Percentiles rank a stretch among this genome's conserved stretches.
Conservation (phyloP, 2,888 invertebrate species). For the Ophion ellenae region DNA sequence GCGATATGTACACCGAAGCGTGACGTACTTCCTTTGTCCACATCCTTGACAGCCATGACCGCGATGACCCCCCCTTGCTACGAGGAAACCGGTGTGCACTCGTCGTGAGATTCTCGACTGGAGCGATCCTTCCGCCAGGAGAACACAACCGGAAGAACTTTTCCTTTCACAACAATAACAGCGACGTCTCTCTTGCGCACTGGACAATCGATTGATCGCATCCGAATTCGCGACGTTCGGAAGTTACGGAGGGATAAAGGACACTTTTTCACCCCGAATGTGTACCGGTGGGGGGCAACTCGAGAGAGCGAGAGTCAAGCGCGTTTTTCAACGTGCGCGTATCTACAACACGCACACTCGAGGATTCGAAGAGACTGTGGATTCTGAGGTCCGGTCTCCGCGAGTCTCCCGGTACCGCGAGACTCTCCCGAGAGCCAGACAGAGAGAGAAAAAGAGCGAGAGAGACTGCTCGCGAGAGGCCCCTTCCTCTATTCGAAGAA, state of each 20-base stretch:
- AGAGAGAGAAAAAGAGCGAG: conserved; percentile 38
- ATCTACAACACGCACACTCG: conserved; percentile 51
- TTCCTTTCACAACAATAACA: background rate
- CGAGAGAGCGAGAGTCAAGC: conserved; percentile 6
- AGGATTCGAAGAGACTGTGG: conserved; percentile 62
- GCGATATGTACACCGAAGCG: background rate
- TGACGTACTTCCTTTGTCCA: conserved; percentile 16
- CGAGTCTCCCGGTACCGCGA: conserved; percentile 58
- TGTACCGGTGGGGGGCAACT: background rate
- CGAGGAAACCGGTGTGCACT: conserved; percentile 34
- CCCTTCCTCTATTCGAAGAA: conserved; percentile 52
- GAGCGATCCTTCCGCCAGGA: background rate
- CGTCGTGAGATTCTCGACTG: background rate
- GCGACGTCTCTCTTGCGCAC: background rate
- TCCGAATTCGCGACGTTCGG: background rate
- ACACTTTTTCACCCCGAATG: conserved; percentile 29
- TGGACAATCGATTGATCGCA: background rate
- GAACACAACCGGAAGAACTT: conserved; percentile 8
- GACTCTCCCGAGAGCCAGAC: conserved; percentile 19
- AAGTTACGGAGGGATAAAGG: background rate
- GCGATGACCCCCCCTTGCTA: conserved; percentile 45
- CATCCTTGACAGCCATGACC: conserved; percentile 55
- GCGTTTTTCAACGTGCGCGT: conserved; percentile 20
- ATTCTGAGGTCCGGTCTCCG: conserved; percentile 64
- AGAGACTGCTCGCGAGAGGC: conserved; percentile 47